These are phyloP conservation scores for Procambarus clarkii DNA, from an alignment of 1,140 invertebrate species.

Conservation along the genomic window DNA sequence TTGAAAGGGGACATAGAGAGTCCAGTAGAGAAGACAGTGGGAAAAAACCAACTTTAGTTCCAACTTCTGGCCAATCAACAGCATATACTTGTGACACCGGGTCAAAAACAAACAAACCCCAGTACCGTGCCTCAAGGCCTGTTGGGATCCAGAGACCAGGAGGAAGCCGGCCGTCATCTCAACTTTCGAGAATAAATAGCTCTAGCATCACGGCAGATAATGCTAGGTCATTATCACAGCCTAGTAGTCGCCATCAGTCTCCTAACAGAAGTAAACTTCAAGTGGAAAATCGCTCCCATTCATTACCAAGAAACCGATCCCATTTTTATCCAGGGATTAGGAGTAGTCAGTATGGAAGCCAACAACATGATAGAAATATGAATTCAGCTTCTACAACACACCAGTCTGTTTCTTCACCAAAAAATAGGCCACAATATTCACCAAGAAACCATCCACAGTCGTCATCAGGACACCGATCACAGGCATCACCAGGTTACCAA, in stretches of 20 bases:
- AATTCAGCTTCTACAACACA: neutral
- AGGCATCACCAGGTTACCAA: neutral
- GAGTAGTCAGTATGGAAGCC: neutral
- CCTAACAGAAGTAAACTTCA: neutral
- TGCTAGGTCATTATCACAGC: neutral
- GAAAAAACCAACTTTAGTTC: neutral
- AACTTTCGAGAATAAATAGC: neutral
- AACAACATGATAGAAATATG: neutral
- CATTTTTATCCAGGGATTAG: neutral
- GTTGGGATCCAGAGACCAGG: neutral
- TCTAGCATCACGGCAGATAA: neutral
- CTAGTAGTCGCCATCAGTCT: constrained; percentile 2
- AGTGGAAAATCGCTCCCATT: constrained; percentile 15
- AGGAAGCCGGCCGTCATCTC: neutral
- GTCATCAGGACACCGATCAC: neutral
- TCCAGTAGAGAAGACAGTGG: neutral
- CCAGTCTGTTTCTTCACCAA: neutral
- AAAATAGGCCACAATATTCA: neutral
- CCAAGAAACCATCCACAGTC: neutral
- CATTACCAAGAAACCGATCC: constrained; percentile 16
- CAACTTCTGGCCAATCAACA: neutral
- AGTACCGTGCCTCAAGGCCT: neutral
- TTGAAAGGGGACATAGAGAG: neutral
- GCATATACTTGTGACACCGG: neutral
- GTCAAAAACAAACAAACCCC: neutral